Evolutionary conservation across 1,140 invertebrate genomes (phyloP).

Genomic region (Liolophura sinensis): DNA sequence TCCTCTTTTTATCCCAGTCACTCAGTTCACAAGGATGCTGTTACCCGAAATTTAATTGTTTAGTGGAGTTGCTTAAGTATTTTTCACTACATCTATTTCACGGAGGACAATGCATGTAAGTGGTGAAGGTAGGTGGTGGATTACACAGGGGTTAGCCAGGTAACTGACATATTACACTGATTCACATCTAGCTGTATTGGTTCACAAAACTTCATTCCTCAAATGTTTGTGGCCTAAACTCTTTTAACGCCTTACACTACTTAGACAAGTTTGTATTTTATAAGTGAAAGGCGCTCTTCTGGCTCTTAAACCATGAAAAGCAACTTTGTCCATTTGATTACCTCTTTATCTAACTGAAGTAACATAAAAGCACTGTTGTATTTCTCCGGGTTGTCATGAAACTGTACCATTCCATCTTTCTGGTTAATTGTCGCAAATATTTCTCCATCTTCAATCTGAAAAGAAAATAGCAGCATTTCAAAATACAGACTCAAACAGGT

Average conservation of each 20-base stretch:
- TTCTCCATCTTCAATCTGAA: constrained; percentile 93
- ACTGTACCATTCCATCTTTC: constrained; percentile 97
- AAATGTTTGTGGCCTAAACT: constrained; percentile 25
- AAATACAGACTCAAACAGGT: no score
- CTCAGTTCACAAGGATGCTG: no score
- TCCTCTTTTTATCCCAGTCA: no score
- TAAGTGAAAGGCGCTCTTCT: constrained; percentile 34
- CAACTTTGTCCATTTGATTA: constrained; percentile 38
- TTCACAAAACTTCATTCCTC: background rate
- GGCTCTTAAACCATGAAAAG: constrained; percentile 19
- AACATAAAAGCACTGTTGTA: constrained; percentile 88
- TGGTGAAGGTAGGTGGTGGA: no score
- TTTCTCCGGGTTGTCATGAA: constrained; percentile 94
- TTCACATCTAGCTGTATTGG: background rate
- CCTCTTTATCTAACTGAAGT: constrained; percentile 77
- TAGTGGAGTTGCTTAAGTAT: no score
- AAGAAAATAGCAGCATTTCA: constrained; percentile 17
- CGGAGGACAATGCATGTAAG: no score
- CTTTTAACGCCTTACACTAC: constrained; percentile 27
- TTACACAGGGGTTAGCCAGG: no score
- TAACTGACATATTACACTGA: background rate
- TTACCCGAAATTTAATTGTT: no score
- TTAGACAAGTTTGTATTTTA: constrained; percentile 30
- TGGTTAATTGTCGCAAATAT: constrained; percentile 97
- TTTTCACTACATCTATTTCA: no score